Conservation (phyloP, 2,888 invertebrate species). For the Hydrotaea diabolus region DNA sequence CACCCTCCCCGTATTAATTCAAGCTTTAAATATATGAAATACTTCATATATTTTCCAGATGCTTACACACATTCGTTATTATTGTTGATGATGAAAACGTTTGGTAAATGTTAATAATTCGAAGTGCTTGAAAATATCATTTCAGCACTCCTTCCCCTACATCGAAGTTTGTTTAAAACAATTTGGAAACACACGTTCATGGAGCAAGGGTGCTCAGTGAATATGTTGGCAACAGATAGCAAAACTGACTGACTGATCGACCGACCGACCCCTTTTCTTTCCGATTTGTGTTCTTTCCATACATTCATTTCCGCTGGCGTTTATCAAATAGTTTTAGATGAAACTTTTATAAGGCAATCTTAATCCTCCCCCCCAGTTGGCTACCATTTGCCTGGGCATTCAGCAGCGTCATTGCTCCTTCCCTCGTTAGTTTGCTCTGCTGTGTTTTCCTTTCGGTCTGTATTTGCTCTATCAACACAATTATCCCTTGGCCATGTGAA, state of each 20-base stretch:
- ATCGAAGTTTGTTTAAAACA: too few relatives aligned
- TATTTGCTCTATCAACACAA: slow-evolving; percentile 49
- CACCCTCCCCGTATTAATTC: too few relatives aligned
- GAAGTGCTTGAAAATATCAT: too few relatives aligned
- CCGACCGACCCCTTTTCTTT: slow-evolving; percentile 20
- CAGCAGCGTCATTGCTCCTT: not conserved
- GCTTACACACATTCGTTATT: too few relatives aligned
- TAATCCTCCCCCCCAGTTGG: not conserved
- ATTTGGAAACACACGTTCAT: too few relatives aligned
- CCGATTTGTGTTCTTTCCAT: slow-evolving; percentile 1
- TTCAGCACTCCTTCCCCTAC: too few relatives aligned
- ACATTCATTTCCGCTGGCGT: slow-evolving; percentile 50
- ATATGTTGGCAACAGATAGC: not conserved
- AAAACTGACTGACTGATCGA: not conserved
- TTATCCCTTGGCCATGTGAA: slow-evolving; percentile 54
- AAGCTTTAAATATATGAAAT: too few relatives aligned
- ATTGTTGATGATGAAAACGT: too few relatives aligned
- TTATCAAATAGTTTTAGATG: slow-evolving; percentile 52
- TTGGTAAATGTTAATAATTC: too few relatives aligned
- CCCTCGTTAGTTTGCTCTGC: not conserved
- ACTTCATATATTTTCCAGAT: too few relatives aligned
- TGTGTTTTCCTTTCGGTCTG: slow-evolving; percentile 10
- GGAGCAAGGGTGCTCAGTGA: not conserved
- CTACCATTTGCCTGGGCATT: not conserved
- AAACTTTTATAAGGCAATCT: slow-evolving; percentile 32